These are phyloP conservation scores for Botia kubotai DNA, from an alignment of 2,797 vertebrate genomes.

Conservation along the genomic window DNA sequence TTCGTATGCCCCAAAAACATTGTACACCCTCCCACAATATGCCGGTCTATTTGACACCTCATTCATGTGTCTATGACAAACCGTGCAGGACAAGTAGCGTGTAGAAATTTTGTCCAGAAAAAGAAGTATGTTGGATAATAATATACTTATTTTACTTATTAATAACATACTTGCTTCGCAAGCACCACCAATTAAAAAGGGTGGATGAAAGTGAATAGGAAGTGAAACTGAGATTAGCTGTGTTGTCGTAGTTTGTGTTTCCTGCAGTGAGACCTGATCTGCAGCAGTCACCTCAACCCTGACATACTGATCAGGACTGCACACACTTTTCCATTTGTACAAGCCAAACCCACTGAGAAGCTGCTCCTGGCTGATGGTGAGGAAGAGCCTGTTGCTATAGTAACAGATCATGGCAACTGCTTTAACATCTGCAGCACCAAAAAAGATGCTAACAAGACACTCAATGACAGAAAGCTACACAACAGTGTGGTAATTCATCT, in stretches of 20 bases:
- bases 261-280: constrained; percentile 14
- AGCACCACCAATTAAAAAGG: neutral
- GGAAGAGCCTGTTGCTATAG: constrained; percentile 72
- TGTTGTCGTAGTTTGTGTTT: neutral
- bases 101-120: too few species aligned
- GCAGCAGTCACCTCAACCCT: constrained; percentile 51
- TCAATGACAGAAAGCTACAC: constrained; percentile 1
- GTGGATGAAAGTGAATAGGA: constrained; percentile 32
- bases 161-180: too few species aligned
- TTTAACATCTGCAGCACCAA: constrained; percentile 59
- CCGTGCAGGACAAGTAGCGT: too few species aligned
- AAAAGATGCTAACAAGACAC: neutral
- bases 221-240: constrained; percentile 24
- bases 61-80: too few species aligned
- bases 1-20: too few species aligned
- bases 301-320: constrained; percentile 55
- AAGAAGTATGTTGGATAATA: too few species aligned
- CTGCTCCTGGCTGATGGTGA: constrained; percentile 20
- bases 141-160: too few species aligned
- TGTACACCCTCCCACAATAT: too few species aligned
- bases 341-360: constrained; percentile 9
- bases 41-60: too few species aligned
- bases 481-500: neutral
- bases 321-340: constrained; percentile 2
- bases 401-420: constrained; percentile 61